phyloP scores from a whole-genome alignment of 2,888 invertebrate genomes.

The Drosophila tanythrix region DNA sequence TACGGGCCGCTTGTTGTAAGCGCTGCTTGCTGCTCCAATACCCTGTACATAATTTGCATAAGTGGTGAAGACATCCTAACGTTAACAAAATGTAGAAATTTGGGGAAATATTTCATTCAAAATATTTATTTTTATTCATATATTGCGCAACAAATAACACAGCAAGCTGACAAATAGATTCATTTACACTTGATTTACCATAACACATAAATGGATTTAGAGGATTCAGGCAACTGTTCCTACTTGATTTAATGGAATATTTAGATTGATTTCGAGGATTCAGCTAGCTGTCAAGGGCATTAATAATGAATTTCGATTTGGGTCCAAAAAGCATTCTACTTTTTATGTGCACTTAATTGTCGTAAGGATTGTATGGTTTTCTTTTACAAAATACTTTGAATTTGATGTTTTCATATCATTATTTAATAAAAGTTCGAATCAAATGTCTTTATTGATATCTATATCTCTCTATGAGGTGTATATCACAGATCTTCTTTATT shows the following conservation, averaged over 20 bases:
- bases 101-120: neutral
- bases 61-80: neutral
- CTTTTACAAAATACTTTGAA: neutral
- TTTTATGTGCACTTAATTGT: neutral
- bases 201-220: neutral
- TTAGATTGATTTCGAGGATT: neutral
- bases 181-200: neutral
- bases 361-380: neutral
- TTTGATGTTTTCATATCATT: neutral
- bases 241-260: neutral
- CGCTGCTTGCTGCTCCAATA: slow-evolving; percentile 38
- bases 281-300: neutral
- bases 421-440: neutral
- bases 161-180: neutral
- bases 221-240: neutral
- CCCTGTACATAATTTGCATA: slow-evolving; percentile 30
- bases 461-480: neutral
- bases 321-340: neutral
- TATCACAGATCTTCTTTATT: neutral
- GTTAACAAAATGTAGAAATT: neutral
- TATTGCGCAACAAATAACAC: neutral
- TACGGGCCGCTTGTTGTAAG: slow-evolving; percentile 60
- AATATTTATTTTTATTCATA: neutral
- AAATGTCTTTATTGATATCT: neutral
- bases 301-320: neutral